Percentiles rank a stretch among this genome's conserved stretches.
Evolutionary conservation across 2,888 invertebrate species (phyloP).

Genomic region (Acleris holmiana): DNA sequence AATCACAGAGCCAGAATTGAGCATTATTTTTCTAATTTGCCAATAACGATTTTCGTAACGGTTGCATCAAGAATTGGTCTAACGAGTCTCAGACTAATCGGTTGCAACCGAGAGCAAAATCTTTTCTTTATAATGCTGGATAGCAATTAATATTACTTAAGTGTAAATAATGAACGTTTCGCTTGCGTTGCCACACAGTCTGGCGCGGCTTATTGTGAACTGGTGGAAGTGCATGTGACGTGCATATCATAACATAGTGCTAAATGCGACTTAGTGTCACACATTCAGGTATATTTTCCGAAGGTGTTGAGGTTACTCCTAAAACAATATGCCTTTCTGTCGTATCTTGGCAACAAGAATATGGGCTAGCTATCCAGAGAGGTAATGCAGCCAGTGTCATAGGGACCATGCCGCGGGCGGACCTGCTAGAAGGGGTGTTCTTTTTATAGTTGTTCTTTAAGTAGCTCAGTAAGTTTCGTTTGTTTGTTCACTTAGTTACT

Average conservation of each 20-base stretch:
- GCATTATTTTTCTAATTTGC: constrained; percentile 54
- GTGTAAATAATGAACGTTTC: constrained; percentile 67
- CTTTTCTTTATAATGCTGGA: constrained; percentile 67
- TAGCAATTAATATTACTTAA: constrained; percentile 79
- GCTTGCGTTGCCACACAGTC: constrained; percentile 57
- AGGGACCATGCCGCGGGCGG: too few relatives aligned
- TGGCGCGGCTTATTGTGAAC: constrained; percentile 13
- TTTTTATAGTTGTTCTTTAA: too few relatives aligned
- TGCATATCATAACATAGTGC: neutral
- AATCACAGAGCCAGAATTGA: constrained; percentile 47
- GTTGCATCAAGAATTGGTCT: constrained; percentile 57
- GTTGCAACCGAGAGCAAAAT: constrained; percentile 63
- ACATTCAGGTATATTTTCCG: neutral
- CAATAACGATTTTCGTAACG: constrained; percentile 68
- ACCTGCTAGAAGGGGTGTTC: too few relatives aligned
- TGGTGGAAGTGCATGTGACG: constrained; percentile 1
- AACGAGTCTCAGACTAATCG: constrained; percentile 64
- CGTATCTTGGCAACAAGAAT: neutral
- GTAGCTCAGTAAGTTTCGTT: too few relatives aligned
- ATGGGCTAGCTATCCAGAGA: too few relatives aligned
- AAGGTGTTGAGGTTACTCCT: neutral
- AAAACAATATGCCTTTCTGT: neutral
- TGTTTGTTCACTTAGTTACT: too few relatives aligned
- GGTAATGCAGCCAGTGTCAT: too few relatives aligned
- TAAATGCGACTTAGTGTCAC: neutral